Base-by-base conservation (phyloP, 2,797 vertebrate genomes). In the Crenuchus spilurus region DNA sequence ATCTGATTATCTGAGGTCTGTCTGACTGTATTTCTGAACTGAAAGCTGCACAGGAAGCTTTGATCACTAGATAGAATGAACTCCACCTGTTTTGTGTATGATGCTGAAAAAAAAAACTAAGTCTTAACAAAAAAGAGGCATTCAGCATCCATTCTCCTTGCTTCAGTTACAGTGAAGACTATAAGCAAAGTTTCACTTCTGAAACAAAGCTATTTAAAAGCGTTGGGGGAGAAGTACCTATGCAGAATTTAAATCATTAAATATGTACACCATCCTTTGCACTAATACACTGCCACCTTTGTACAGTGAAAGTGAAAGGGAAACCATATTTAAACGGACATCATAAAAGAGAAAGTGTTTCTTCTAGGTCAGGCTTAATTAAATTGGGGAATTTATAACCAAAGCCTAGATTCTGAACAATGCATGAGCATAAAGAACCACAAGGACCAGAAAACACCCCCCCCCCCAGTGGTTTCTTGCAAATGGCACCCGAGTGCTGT, bases 1-100 rank as follows among this genome's bases (percentile, higher is more conserved):
- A 60, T 9, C 22, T 26, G 35, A 39, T 6, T 22, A n/a, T n/a
- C n/a, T n/a, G n/a, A n/a, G n/a, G n/a, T n/a, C n/a, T 64, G 11
- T 35, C 55, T 64, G 48, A 4, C 37, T 33, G 30, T 9, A 18
- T 65, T 65, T 30, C 20, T 63, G 42, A 61, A 49, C 41, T 20
- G 42, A 49, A 70, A 70, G 11, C 55, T 61, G 55, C 20, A 70
- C 57, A 51, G 44, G 57, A 71, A 6, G 22, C 61, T 55, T 46
- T 64, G 61, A 54, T 33, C 24, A 55, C 26, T 28, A 41, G 18
- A 65, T 14, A 16, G 5, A 6, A 16, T 13, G n/a, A 11, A 16
- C 28, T 41, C 22, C 22, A 61, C 31, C 55, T 9, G 57, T 51
- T 39, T 61, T 24, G 49, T 20, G 26, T 18, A 26, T 24, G 6